Evolutionary conservation across 1,140 invertebrate genomes (phyloP).

Genomic region (honey bee (Apis mellifera)): Amel_HAv3.1 CM009942.2:10092501-10093000

Average conservation of each 20-base stretch:
- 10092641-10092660: constrained; percentile 56
- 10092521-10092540: constrained; percentile 43
- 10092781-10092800: constrained; percentile 63
- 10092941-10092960: neutral
- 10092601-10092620: constrained; percentile 75
- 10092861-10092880: constrained; percentile 1
- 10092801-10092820: constrained; percentile 48
- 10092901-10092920: neutral
- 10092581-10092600: constrained; percentile 75
- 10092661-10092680: constrained; percentile 35
- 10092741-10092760: constrained; percentile 66
- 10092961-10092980: constrained; percentile 26
- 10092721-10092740: constrained; percentile 70
- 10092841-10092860: constrained; percentile 44
- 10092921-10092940: neutral
- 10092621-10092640: constrained; percentile 71
- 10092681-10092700: constrained; percentile 16
- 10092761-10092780: constrained; percentile 60
- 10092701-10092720: constrained; percentile 39
- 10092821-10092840: constrained; percentile 46
- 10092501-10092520: constrained; percentile 33
- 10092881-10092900: neutral
- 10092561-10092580: constrained; percentile 61
- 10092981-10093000: constrained; percentile 13
- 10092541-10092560: constrained; percentile 53